Conservation (phyloP, 1,140 invertebrate genomes). For the Drosophila ercepeae region DNA sequence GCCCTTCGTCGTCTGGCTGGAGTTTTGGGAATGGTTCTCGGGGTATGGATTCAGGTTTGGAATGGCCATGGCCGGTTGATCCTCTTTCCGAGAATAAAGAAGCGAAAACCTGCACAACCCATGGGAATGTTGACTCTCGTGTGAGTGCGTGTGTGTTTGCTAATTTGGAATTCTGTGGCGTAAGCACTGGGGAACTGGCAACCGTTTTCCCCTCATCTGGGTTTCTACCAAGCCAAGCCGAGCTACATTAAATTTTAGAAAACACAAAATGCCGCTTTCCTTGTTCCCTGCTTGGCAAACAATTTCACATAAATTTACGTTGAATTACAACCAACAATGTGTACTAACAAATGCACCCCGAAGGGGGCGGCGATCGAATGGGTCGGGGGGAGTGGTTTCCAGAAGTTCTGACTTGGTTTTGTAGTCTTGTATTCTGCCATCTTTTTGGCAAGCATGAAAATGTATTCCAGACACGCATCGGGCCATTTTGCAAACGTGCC, state of each 20-base stretch:
- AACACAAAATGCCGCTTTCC: constrained; percentile 72
- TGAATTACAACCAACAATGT: constrained; percentile 68
- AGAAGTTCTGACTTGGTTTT: constrained; percentile 33
- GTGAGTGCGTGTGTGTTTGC: constrained; percentile 38
- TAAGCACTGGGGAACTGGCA: constrained; percentile 33
- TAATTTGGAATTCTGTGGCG: constrained; percentile 57
- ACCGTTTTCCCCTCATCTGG: neutral
- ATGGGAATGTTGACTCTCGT: constrained; percentile 23
- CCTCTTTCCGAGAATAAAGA: neutral
- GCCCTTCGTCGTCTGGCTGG: constrained; percentile 50
- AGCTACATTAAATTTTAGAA: constrained; percentile 73
- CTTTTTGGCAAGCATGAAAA: constrained; percentile 78
- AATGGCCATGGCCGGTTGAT: constrained; percentile 2
- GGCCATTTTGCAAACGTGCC: constrained; percentile 81
- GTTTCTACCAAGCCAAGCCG: constrained; percentile 2
- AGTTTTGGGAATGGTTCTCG: neutral
- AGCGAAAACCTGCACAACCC: constrained; percentile 35
- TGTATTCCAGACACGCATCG: constrained; percentile 81
- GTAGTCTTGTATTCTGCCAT: constrained; percentile 32
- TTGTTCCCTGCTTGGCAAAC: constrained; percentile 56
- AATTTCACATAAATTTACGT: constrained; percentile 77
- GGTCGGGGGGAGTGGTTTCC: neutral
- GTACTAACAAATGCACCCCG: constrained; percentile 52
- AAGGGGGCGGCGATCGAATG: constrained; percentile 5
- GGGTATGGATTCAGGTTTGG: neutral